Conservation (phyloP, 2,797 vertebrate genomes). For the Fratercula arctica region DNA sequence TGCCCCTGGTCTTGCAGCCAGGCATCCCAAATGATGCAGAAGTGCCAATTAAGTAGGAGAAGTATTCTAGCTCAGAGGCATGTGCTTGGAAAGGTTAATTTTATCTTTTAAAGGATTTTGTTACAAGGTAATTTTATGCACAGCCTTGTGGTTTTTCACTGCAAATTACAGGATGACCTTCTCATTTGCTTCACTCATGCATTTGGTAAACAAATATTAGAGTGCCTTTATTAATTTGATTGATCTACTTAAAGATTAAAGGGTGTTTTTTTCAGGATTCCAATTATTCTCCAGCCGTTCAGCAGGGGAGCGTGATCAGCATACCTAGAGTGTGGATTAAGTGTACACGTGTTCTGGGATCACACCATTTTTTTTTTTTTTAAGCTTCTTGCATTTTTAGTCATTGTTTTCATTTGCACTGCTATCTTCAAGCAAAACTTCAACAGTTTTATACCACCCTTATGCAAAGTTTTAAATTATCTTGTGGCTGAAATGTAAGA, state of each 20-base stretch:
- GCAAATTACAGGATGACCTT: constrained; percentile 53
- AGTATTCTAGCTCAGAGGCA: not conserved
- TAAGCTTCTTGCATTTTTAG: not conserved
- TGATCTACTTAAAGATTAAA: constrained; percentile 50
- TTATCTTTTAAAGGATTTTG: constrained; percentile 59
- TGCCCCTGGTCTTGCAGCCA: not conserved
- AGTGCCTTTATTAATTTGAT: constrained; percentile 52
- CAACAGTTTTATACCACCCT: not conserved
- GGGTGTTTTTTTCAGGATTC: not conserved
- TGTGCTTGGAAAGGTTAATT: constrained; percentile 53
- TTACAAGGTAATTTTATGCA: constrained; percentile 43
- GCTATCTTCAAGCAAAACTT: not conserved
- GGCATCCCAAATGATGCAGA: not conserved
- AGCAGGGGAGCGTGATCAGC: not conserved
- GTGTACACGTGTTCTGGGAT: not conserved
- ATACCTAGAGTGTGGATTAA: not conserved
- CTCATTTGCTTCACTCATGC: constrained; percentile 43
- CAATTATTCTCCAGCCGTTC: constrained; percentile 26
- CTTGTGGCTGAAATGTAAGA: not conserved
- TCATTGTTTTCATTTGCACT: not conserved
- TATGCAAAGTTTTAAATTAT: not conserved
- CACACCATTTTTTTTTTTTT: not conserved
- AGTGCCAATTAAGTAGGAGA: not conserved
- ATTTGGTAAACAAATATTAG: constrained; percentile 58
- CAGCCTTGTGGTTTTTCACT: constrained; percentile 40